Evolutionary conservation across 2,888 invertebrate species (phyloP).

Genomic region (Imbricaverruca yamaguchii): DNA sequence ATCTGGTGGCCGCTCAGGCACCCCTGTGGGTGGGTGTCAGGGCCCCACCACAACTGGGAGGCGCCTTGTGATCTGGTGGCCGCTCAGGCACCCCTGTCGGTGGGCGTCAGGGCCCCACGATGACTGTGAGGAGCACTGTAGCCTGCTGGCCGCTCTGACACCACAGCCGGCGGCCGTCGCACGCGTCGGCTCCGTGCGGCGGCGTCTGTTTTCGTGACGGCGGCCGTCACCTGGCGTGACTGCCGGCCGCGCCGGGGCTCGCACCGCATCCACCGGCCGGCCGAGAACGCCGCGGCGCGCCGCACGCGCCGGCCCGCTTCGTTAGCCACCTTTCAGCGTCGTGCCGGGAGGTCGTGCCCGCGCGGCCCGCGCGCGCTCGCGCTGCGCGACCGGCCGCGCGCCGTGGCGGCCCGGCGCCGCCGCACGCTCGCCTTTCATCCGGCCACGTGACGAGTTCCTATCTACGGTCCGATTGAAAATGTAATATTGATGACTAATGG

Average conservation of each 20-base stretch:
- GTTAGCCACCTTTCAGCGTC: neutral
- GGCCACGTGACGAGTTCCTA: too few species aligned
- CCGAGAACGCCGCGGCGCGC: too few species aligned
- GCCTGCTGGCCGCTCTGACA: too few species aligned
- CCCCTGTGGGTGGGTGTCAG: too few species aligned
- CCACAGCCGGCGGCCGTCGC: too few species aligned
- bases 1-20: too few species aligned
- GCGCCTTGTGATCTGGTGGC: too few species aligned
- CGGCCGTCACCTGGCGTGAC: neutral
- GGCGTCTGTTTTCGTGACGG: neutral
- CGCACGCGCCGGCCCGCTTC: neutral
- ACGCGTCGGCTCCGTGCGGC: too few species aligned
- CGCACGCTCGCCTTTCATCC: neutral
- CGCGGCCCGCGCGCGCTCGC: neutral
- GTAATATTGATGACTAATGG: constrained; percentile 6
- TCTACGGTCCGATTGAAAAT: constrained; percentile 8
- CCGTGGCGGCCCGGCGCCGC: neutral
- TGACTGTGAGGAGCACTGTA: too few species aligned
- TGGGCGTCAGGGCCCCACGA: too few species aligned
- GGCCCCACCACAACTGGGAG: too few species aligned
- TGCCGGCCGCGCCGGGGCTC: neutral
- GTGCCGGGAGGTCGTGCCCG: neutral
- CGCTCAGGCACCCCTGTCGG: too few species aligned
- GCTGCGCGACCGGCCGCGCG: neutral
- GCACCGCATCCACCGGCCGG: neutral